A percentile compares a stretch with the other conserved stretches of the same genome.
Evolutionary conservation across 2,797 vertebrate genomes (phyloP).

Genomic region (Hylomyscus alleni): DNA sequence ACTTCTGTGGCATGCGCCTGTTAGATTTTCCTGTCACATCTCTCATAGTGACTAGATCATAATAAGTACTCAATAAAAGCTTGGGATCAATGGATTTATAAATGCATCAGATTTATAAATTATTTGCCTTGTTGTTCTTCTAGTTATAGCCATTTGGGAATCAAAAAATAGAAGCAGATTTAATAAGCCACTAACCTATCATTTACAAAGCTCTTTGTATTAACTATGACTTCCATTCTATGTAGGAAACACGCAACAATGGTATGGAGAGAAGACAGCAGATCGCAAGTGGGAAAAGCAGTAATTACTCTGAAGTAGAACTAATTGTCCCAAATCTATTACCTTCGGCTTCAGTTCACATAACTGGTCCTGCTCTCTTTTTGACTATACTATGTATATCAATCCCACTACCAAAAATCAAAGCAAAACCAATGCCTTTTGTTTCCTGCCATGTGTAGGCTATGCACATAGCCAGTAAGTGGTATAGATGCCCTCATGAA

Average conservation of each 20-base stretch:
- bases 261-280: conserved; percentile 29
- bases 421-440: conserved; percentile 8
- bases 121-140: conserved; percentile 65
- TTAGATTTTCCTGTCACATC: conserved; percentile 63
- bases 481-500: conserved; percentile 4
- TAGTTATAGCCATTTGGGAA: conserved; percentile 47
- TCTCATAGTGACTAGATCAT: conserved; percentile 18
- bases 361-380: conserved; percentile 3
- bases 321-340: conserved; percentile 55
- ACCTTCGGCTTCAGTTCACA: not conserved
- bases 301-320: conserved; percentile 66
- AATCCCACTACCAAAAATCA: not conserved
- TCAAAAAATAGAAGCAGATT: conserved; percentile 63
- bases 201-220: conserved; percentile 65
- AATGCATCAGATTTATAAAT: conserved; percentile 71
- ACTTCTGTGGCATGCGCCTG: not conserved
- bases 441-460: conserved; percentile 44
- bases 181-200: conserved; percentile 65
- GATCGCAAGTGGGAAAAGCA: conserved; percentile 47
- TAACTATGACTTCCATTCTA: conserved; percentile 63
- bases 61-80: conserved; percentile 47
- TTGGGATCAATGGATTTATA: conserved; percentile 54
- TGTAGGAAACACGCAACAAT: conserved; percentile 51
- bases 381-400: not conserved
- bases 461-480: conserved; percentile 28